Conservation (phyloP, 2,888 invertebrate species). For the Drosophila incognita region DNA sequence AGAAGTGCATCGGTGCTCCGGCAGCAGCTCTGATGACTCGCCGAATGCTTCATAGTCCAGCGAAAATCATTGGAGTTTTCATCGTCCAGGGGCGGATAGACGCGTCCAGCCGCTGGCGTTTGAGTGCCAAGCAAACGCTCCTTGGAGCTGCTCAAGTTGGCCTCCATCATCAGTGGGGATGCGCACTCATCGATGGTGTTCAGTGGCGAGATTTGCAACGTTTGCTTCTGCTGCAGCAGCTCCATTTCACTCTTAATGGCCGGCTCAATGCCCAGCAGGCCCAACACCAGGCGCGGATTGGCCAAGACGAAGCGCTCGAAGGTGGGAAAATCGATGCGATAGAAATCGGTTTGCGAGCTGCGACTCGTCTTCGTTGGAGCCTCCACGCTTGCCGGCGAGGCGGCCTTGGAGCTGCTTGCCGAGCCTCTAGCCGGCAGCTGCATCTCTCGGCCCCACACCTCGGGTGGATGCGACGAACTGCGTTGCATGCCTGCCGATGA, state of each 20-base stretch:
- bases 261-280: conserved; percentile 90
- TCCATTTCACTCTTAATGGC: conserved; percentile 84
- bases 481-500: conserved; percentile 87
- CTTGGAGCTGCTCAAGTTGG: conserved; percentile 51
- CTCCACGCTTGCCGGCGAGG: conserved; percentile 37
- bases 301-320: conserved; percentile 87
- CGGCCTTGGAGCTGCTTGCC: conserved; percentile 55
- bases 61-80: conserved; percentile 70
- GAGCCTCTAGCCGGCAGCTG: conserved; percentile 45
- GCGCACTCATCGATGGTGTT: conserved; percentile 84
- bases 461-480: conserved; percentile 93
- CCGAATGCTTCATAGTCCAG: conserved; percentile 79
- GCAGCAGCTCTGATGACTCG: conserved; percentile 78
- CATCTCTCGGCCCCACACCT: conserved; percentile 91
- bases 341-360: conserved; percentile 83
- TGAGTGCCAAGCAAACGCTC: conserved; percentile 51
- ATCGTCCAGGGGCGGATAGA: conserved; percentile 75
- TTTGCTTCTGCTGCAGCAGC: conserved; percentile 83
- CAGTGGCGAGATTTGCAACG: conserved; percentile 80
- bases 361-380: conserved; percentile 54
- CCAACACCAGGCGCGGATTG: conserved; percentile 90
- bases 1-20: conserved; percentile 83
- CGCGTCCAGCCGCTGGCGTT: conserved; percentile 29
- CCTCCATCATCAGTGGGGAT: conserved; percentile 73
- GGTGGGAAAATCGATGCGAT: conserved; percentile 83